phyloP scores from a whole-genome alignment of 1,140 invertebrate genomes.

The Aethina tumida region DNA sequence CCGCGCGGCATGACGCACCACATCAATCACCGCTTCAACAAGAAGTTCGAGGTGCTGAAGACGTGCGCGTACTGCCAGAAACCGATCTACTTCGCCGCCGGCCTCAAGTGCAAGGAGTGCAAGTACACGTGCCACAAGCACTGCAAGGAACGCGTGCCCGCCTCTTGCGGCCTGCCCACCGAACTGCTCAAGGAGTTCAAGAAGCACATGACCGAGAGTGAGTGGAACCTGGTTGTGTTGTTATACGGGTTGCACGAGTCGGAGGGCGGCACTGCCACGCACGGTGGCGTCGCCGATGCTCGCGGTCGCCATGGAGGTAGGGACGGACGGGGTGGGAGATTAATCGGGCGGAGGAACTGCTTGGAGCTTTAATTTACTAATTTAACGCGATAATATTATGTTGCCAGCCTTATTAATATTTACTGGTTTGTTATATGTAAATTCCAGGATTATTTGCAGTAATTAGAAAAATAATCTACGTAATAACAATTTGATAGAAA shows the following conservation, averaged over 20 bases:
- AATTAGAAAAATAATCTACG: no score
- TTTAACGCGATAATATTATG: no score
- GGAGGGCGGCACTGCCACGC: constrained; percentile 1
- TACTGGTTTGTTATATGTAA: no score
- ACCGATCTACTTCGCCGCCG: constrained; percentile 77
- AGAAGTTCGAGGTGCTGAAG: constrained; percentile 78
- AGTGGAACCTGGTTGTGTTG: no score
- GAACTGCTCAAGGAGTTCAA: constrained; percentile 75
- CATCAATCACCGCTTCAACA: constrained; percentile 84
- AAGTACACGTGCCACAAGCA: constrained; percentile 87
- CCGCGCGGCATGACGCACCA: constrained; percentile 76
- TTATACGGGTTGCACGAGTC: constrained; percentile 4
- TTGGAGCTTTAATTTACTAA: not conserved
- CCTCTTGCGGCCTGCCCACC: constrained; percentile 80
- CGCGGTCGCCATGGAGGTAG: not conserved
- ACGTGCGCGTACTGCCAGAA: constrained; percentile 87
- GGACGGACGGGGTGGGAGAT: not conserved
- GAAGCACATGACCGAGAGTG: constrained; percentile 39
- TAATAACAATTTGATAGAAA: no score
- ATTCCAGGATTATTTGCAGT: no score
- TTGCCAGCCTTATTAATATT: no score
- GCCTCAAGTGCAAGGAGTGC: constrained; percentile 88
- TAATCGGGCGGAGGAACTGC: not conserved
- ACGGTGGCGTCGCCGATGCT: not conserved
- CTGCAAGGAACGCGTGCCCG: constrained; percentile 82